These are phyloP conservation scores for Scaptodrosophila lebanonensis DNA, from an alignment of 1,140 invertebrate species.

Conservation along the genomic window DNA sequence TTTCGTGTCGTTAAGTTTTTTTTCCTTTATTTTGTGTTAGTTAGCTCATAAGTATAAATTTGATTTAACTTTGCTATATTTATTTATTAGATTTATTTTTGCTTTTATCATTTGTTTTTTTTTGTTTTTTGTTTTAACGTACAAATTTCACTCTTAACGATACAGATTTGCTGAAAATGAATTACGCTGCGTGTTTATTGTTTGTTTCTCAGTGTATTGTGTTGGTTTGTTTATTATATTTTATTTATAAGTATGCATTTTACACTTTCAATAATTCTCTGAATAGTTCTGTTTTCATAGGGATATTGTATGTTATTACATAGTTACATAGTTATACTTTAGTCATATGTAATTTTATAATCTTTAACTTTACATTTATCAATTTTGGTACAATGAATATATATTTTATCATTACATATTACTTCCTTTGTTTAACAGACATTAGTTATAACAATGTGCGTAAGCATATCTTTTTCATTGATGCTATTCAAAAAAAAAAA, in stretches of 20 bases:
- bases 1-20: constrained; percentile 9
- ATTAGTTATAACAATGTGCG: constrained; percentile 44
- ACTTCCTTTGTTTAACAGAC: constrained; percentile 28
- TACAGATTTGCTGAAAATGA: constrained; percentile 28
- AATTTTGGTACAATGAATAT: constrained; percentile 66
- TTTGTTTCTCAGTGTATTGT: constrained; percentile 54
- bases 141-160: constrained; percentile 48
- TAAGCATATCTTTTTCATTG: constrained; percentile 34
- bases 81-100: neutral
- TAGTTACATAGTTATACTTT: constrained; percentile 62
- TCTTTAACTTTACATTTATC: constrained; percentile 65
- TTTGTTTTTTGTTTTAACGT: constrained; percentile 35
- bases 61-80: constrained; percentile 14
- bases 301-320: constrained; percentile 55
- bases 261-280: constrained; percentile 49
- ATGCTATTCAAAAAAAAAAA: constrained; percentile 3
- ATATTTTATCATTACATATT: constrained; percentile 32
- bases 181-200: constrained; percentile 15
- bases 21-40: constrained; percentile 6
- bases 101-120: constrained; percentile 17
- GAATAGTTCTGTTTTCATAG: constrained; percentile 29
- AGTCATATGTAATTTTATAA: constrained; percentile 66
- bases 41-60: constrained; percentile 50
- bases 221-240: constrained; percentile 44
- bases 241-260: constrained; percentile 58